Conservation (phyloP, 2,888 invertebrate species). For the Pammene aurita region DNA sequence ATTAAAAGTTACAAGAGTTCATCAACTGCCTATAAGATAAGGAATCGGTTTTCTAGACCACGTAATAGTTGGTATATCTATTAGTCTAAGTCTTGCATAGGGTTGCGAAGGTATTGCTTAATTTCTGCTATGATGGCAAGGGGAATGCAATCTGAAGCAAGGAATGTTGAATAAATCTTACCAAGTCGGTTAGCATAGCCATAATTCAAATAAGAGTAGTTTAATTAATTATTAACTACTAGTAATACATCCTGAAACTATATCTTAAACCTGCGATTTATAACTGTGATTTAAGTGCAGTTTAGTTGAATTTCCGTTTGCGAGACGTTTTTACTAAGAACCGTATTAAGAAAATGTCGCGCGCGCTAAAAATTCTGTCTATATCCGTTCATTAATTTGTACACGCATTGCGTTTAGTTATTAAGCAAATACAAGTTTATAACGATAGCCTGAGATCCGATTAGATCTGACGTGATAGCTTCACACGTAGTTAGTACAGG, state of each 20-base stretch:
- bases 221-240: conserved; percentile 12
- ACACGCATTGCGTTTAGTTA: too few relatives aligned
- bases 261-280: neutral
- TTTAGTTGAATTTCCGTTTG: conserved; percentile 8
- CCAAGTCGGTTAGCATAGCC: conserved; percentile 5
- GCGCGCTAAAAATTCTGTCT: conserved; percentile 15
- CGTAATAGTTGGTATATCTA: conserved; percentile 43
- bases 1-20: conserved; percentile 52
- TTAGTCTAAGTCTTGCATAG: conserved; percentile 24
- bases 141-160: conserved; percentile 13
- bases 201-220: conserved; percentile 1
- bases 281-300: neutral
- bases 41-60: conserved; percentile 36
- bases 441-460: conserved; percentile 10
- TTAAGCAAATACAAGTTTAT: too few relatives aligned
- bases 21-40: conserved; percentile 47
- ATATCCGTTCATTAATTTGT: conserved; percentile 18
- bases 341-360: neutral
- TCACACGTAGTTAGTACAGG: conserved; percentile 23
- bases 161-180: conserved; percentile 18
- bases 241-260: conserved; percentile 3
- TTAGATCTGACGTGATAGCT: conserved; percentile 28
- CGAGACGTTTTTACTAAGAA: conserved; percentile 8
- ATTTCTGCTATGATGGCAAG: conserved; percentile 10
- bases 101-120: conserved; percentile 37